Base-by-base conservation (phyloP, 2,797 vertebrate genomes). In the Linurgus olivaceus region DNA sequence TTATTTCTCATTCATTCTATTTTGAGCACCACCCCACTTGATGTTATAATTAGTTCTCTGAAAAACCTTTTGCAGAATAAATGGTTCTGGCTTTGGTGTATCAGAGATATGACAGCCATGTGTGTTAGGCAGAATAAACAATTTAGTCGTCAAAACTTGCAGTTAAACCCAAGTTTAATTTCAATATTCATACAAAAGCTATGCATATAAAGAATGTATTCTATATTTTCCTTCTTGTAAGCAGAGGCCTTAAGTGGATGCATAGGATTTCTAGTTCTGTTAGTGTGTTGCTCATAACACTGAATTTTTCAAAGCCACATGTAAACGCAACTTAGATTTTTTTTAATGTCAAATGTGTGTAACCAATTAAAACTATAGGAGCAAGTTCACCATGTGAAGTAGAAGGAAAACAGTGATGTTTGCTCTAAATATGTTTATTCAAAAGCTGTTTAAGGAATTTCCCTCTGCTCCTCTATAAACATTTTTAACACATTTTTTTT, bases 21-120 rank as follows among this genome's bases (percentile, higher is more conserved):
- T 97, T 96, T 96, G 87, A 97, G 94, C 95, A 97, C 97, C 98
- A 97, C 95, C 97, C 96, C 96, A 98, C 97, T 98, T 98, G 96
- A 98, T 97, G 97, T 96, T 97, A 94, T 97, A 98, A 98, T 98
- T 98, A 98, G 93, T 96, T 97, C 73, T 96, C 90, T 96, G 96
- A 95, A 97, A 97, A 97, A 93, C 74, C 94, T 97, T 97, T 97
- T 72, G 74, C 90, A 97, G 88, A 96, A 96, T 96, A 95, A 97
- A 96, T 92, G 85, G 37, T 94, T 93, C 81, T 37, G 44, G 83
- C 92, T 97, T 91, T 95, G 61, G 93, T 86, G 66, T 77, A 80
- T 94, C 58, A 94, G 86, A 95, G 79, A 79, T 94, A 96, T 88
- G 90, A 88, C 94, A 96, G 96, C 52, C 76, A 87, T 61, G 65